Evolutionary conservation across 1,140 invertebrate genomes (phyloP), one percentile per base, ranked within the genome.

Genomic region (Drosophila dunni): DNA sequence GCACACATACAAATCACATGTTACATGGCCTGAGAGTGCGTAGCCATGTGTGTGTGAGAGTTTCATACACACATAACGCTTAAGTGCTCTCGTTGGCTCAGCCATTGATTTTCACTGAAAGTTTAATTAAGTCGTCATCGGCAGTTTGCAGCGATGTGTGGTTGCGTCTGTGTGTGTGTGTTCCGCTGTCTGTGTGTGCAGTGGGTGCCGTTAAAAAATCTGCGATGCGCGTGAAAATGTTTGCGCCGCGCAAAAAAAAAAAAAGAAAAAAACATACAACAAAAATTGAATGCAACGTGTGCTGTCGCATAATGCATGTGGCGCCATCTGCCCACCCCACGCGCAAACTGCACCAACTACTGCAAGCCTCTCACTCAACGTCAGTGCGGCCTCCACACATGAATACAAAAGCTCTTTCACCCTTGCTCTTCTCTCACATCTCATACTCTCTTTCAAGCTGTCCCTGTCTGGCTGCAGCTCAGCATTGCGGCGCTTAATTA

Each of bases 401-500:
- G 46, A 50, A 51, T 42, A 42, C 15, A 62, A 79, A 79, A 83
- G 75, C 79, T 78, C 46, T 71, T 57, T 50, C 34, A 11, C 51
- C 8, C 58, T n/a, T 36, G 40, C 34, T 51, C 56, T n/a, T 33
- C 24, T 29, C 24, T 29, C 24, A 2, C 17, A 20, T 20, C 24
- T 29, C 3, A 0, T 29, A 29, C 24, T 29, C 24, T 33, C 40
- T 54, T 33, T 38, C 60, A 5, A 33, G 9, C 15, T 40, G 13
- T 57, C 48, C 53, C 63, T 77, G 61, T 56, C 54, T 66, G 40
- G 36, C 17, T 11, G 58, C 29, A 46, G 53, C 46, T 62, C 57
- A 75, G 38, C 71, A 71, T 76, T 81, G 77, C 66, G 61, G 81
- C 81, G 81, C 78, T 84, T 84, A 84, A 84, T 84, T 84, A 84